A percentile compares a stretch with the other conserved stretches of the same genome.
These are phyloP conservation scores for Hemibagrus guttatus DNA, from an alignment of 2,797 vertebrate genomes.

Conservation along the genomic window DNA sequence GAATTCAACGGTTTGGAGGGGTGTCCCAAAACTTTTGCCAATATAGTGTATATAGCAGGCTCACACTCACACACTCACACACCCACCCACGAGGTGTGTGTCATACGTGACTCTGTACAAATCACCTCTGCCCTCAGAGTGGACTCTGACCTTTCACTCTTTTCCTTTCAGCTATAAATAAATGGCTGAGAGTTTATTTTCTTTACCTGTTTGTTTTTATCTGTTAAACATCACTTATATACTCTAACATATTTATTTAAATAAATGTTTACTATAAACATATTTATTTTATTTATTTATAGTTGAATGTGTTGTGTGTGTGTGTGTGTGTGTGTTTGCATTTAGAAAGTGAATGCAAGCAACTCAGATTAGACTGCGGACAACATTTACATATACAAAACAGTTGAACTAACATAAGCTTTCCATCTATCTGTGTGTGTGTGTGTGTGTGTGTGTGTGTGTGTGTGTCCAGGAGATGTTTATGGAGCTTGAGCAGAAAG, in stretches of 20 bases:
- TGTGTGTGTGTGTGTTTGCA: background rate
- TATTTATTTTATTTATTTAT: background rate
- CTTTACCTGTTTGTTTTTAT: background rate
- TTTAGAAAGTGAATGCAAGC: background rate
- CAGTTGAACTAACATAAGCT: background rate
- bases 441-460: constrained; percentile 21
- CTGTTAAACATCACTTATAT: too few relatives aligned
- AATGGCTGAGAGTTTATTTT: background rate
- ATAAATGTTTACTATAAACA: too few relatives aligned
- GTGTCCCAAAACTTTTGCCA: too few relatives aligned
- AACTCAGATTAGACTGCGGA: background rate
- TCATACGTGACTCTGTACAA: constrained; percentile 1
- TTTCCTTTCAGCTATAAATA: background rate
- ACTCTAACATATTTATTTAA: too few relatives aligned
- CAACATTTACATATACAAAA: constrained; percentile 22
- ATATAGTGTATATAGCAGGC: too few relatives aligned
- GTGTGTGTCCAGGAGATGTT: constrained; percentile 77
- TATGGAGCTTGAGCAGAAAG: constrained; percentile 85
- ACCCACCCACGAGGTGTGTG: background rate
- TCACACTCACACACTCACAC: background rate
- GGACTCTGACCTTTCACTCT: background rate
- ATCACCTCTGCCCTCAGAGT: background rate
- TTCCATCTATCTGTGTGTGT: background rate
- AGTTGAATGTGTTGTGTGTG: background rate
- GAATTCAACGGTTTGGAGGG: too few relatives aligned